Evolutionary conservation across 2,113 vertebrate species (phyloP).

Genomic region (Stomatorhinus ivindoensis): DNA sequence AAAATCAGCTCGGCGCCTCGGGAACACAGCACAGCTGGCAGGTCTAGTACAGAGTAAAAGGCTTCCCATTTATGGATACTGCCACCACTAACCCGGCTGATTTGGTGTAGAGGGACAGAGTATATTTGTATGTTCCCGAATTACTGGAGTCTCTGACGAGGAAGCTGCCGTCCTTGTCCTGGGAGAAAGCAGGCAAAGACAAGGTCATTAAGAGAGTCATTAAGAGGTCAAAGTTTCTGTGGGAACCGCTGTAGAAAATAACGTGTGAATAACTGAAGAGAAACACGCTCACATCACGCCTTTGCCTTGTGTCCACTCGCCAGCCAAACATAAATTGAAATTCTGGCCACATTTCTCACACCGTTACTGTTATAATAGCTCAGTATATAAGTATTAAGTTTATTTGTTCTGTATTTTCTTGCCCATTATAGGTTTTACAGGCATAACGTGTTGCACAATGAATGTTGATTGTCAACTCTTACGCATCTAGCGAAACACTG

Average conservation of each 20-base stretch:
- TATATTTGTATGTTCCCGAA: slow-evolving; percentile 77
- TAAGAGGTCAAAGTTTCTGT: not conserved
- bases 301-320: not conserved
- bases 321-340: not conserved
- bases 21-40: not conserved
- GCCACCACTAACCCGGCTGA: slow-evolving; percentile 68
- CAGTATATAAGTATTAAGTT: not conserved
- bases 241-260: not conserved
- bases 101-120: slow-evolving; percentile 83
- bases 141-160: slow-evolving; percentile 89
- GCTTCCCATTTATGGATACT: not conserved
- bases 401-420: not conserved
- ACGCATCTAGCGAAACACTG: not conserved
- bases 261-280: not conserved
- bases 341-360: not conserved
- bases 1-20: not conserved
- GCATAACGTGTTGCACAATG: not conserved
- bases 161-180: slow-evolving; percentile 95
- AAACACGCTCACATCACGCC: not conserved
- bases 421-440: not conserved
- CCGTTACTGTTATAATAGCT: not conserved
- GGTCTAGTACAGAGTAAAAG: not conserved
- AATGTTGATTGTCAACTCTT: not conserved
- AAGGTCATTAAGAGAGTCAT: not conserved
- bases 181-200: slow-evolving; percentile 42